Evolutionary conservation across 2,797 vertebrate species (phyloP).

Genomic region (Karalla daura): DNA sequence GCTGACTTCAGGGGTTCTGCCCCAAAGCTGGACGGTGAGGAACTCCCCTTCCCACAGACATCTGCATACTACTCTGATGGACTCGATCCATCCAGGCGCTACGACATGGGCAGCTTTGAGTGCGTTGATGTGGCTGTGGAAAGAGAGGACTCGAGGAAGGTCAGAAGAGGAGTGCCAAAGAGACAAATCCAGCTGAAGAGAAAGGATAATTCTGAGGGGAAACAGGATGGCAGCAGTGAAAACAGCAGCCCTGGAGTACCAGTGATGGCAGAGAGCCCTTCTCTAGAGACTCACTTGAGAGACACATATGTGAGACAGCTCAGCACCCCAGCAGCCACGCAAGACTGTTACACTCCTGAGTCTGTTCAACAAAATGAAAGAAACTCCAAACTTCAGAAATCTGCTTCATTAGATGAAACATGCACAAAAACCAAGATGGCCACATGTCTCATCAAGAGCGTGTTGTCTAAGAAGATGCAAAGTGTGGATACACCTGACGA

Average conservation of each 20-base stretch:
- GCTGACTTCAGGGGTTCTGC: conserved; percentile 82
- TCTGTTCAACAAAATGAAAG: conserved; percentile 52
- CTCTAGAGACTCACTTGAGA: conserved; percentile 64
- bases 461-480: conserved; percentile 92
- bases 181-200: conserved; percentile 94
- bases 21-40: conserved; percentile 75
- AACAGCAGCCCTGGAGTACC: conserved; percentile 71
- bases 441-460: conserved; percentile 90
- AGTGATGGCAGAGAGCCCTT: conserved; percentile 59
- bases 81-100: conserved; percentile 73
- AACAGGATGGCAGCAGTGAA: conserved; percentile 83
- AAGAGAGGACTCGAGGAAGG: conserved; percentile 81
- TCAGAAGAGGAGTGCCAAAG: conserved; percentile 93
- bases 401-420: conserved; percentile 87
- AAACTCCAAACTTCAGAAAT: conserved; percentile 86
- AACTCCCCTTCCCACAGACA: conserved; percentile 66
- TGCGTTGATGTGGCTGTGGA: conserved; percentile 92
- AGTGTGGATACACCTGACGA: conserved; percentile 71
- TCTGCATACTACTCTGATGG: conserved; percentile 59
- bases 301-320: conserved; percentile 80
- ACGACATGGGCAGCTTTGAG: conserved; percentile 87
- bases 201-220: conserved; percentile 82
- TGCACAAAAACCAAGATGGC: conserved; percentile 87
- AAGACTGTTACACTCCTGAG: conserved; percentile 62
- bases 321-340: conserved; percentile 78